Evolutionary conservation across 2,113 vertebrate genomes (phyloP).

Genomic region (Nipponia nippon): DNA sequence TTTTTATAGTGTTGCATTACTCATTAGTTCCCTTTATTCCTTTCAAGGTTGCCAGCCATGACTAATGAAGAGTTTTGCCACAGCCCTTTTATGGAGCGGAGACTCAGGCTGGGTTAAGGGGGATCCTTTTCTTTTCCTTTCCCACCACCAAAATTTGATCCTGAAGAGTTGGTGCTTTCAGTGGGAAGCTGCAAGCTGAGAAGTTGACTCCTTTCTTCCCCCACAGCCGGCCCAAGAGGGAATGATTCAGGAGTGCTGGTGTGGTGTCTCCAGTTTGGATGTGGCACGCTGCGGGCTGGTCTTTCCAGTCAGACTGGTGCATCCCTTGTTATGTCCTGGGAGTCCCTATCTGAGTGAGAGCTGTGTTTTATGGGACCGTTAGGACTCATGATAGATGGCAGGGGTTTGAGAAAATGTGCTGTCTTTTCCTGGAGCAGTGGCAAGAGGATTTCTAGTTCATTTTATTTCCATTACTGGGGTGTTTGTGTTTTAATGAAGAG

Average conservation of each 20-base stretch:
- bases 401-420: background rate
- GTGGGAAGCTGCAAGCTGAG: background rate
- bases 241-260: background rate
- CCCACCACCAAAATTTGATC: too few species aligned
- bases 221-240: background rate
- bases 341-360: accelerated
- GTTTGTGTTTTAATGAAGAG: background rate
- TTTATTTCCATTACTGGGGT: background rate
- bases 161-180: background rate
- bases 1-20: background rate
- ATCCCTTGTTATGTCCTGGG: background rate
- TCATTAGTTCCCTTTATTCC: background rate
- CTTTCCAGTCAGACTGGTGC: background rate
- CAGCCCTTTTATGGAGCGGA: background rate
- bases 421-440: background rate
- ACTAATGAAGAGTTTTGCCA: slow-evolving; percentile 20
- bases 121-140: background rate
- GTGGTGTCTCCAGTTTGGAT: background rate
- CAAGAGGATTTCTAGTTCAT: background rate
- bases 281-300: background rate
- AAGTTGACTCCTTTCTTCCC: background rate
- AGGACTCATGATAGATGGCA: background rate
- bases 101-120: background rate
- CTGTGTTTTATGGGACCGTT: background rate
- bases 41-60: background rate